Evolutionary conservation across 2,888 invertebrate genomes (phyloP), one percentile per base, ranked within the genome.

Genomic region (Drosophila anomelani): DNA sequence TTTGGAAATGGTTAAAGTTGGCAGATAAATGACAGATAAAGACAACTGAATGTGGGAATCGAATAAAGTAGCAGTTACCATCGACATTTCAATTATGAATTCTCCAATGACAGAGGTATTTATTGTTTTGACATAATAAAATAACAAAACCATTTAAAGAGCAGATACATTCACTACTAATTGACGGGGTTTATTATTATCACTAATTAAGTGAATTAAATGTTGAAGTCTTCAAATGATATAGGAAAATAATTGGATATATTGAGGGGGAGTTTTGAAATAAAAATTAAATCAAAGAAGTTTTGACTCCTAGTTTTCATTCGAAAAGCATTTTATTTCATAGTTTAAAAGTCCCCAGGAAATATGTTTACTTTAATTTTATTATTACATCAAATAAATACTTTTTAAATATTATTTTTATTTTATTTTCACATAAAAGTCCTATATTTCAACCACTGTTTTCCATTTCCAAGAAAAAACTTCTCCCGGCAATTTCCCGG

Each of bases 401-500:
- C 29, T 29, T 7, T 29, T 6, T 6, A 29, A 29, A 34, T 34
- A 10, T 10, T 10, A 12, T 34, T 10, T 34, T 34, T 12, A 12
- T 4, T 4, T 26, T 4, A 26, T 4, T 4, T 26, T 1, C 5
- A 26, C 26, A 3, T 26, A 13, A 47, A 39, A n/a, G 1, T 12
- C 9, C 5, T 2, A 2, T 5, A 12, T 12, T 6, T 13, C 4
- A 38, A 36, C 66, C 66, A 67, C 66, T 66, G 66, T 67, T 23
- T 0, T 2, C 8, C 4, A 32, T 47, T 9, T 7, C 1, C 38
- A 15, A 26, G 20, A 15, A 66, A 63, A 68, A 62, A 32, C 17
- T 63, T 69, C 54, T 77, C 57, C 54, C 12, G 38, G 38, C 68
- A 60, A 80, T 72, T 46, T 76, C 49, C 69, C 34, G 46, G 63